Evolutionary conservation across 2,888 invertebrate genomes (phyloP), one percentile per base, ranked within the genome.

Genomic region (Ophion costatus): DNA sequence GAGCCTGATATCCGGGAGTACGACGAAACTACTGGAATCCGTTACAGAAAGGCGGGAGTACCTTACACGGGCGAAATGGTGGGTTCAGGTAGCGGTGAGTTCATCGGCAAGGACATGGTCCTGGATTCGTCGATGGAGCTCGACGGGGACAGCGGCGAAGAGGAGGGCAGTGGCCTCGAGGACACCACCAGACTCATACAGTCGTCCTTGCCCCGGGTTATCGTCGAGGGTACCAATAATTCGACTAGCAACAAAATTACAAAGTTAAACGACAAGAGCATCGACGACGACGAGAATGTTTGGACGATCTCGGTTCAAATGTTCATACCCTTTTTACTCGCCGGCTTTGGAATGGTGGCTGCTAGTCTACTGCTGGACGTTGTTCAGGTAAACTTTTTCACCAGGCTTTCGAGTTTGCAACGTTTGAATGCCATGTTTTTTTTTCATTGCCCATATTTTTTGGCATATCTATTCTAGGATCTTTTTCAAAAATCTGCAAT

Each of bases 291-390:
- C 90, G 95, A 96, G 93, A 95, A 94, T 92, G 94, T 95, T 76
- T 96, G 96, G 95, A 95, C 95, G 63, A 96, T 96, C 80, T 95
- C 96, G 59, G 95, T 97, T 70, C 97, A 98, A 94, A 97, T 98
- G 94, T 96, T 96, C 91, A 95, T 96, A 88, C 98, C 98, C 10
- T 98, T 98, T 94, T 94, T 98, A 80, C 95, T 98, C 82, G 98
- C 98, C 82, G 98, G 98, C 20, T 96, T 98, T 92, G 98, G 98
- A 79, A 98, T 98, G 97, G 98, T 98, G 2, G 97, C 97, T 17
- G 98, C 98, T 79, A 98, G 98, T 89, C 94, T 98, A 83, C 95
- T 98, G 17, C 95, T 98, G 24, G 98, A 98, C 93, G 94, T 96
- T 87, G 98, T 98, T 71, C 98, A 98, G 94, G 95, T 95, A 89